Conservation (phyloP, 2,797 vertebrate genomes). For the Sebastes hubbsi region DNA sequence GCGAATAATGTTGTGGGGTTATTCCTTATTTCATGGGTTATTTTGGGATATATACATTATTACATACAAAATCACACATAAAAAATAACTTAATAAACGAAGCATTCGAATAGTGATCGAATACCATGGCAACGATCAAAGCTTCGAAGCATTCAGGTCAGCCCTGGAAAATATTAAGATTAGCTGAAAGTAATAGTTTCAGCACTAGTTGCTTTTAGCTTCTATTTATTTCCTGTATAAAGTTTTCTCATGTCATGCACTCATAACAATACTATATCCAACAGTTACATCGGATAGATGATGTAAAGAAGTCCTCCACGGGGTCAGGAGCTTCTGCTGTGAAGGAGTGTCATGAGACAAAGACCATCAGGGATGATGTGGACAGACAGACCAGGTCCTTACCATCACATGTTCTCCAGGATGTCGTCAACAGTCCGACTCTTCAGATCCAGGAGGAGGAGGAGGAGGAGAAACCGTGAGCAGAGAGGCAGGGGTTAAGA, state of each 20-base stretch:
- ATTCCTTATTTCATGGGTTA: too few species aligned
- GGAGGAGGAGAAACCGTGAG: slow-evolving; percentile 36
- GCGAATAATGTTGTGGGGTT: too few species aligned
- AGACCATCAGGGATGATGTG: background rate
- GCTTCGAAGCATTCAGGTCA: too few species aligned
- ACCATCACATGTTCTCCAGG: slow-evolving; percentile 58
- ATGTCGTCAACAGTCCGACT: slow-evolving; percentile 45
- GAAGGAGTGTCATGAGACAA: slow-evolving; percentile 2
- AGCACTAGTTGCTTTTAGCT: background rate
- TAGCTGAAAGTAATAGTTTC: background rate
- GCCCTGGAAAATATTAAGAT: background rate
- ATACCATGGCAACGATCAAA: too few species aligned
- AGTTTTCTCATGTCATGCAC: background rate
- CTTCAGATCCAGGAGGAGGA: slow-evolving; percentile 41
- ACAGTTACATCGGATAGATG: slow-evolving; percentile 23
- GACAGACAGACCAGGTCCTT: slow-evolving; percentile 61
- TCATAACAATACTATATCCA: slow-evolving; percentile 20
- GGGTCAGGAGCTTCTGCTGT: background rate
- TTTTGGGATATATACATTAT: too few species aligned
- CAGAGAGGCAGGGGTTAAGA: background rate
- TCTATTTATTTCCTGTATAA: background rate
- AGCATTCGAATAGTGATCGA: too few species aligned
- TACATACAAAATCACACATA: too few species aligned
- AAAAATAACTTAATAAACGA: too few species aligned
- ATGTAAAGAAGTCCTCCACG: background rate